Evolutionary conservation across 1,140 invertebrate genomes (phyloP).

Genomic region (Pectinophora gossypiella): DNA sequence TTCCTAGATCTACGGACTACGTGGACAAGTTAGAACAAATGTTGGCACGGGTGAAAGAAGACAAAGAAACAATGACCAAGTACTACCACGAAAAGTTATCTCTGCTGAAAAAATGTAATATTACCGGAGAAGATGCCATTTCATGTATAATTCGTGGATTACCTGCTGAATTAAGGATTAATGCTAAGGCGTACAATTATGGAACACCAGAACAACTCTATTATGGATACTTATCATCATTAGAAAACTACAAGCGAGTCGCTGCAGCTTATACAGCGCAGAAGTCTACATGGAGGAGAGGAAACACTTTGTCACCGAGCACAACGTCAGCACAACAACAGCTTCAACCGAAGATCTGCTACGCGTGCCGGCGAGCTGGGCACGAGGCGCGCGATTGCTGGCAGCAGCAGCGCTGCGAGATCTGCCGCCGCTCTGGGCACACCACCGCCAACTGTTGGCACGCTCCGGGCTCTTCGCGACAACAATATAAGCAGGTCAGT

Average conservation of each 20-base stretch:
- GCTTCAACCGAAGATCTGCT: not conserved
- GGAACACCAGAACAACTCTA: constrained; percentile 16
- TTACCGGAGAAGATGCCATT: constrained; percentile 17
- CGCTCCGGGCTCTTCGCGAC: not conserved
- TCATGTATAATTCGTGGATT: constrained; percentile 29
- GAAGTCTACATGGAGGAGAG: constrained; percentile 1
- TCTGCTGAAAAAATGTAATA: constrained; percentile 22
- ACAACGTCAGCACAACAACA: not conserved
- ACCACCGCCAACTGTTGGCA: not conserved
- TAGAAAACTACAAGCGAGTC: constrained; percentile 8
- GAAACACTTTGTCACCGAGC: not conserved
- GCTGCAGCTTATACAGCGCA: not conserved
- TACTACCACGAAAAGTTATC: constrained; percentile 22
- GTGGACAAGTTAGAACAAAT: constrained; percentile 13
- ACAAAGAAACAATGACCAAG: constrained; percentile 19
- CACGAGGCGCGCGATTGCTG: not conserved
- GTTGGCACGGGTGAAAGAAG: constrained; percentile 10
- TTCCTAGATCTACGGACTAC: constrained; percentile 23
- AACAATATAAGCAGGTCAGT: constrained; percentile 3
- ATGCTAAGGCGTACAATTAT: constrained; percentile 20
- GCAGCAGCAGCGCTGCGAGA: not conserved
- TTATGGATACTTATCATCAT: constrained; percentile 12
- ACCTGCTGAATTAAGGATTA: constrained; percentile 16
- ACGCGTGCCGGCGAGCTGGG: not conserved
- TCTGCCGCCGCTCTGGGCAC: not conserved